Conservation (phyloP, 2,113 vertebrate species). For the Drymodes brunneopygia region DNA sequence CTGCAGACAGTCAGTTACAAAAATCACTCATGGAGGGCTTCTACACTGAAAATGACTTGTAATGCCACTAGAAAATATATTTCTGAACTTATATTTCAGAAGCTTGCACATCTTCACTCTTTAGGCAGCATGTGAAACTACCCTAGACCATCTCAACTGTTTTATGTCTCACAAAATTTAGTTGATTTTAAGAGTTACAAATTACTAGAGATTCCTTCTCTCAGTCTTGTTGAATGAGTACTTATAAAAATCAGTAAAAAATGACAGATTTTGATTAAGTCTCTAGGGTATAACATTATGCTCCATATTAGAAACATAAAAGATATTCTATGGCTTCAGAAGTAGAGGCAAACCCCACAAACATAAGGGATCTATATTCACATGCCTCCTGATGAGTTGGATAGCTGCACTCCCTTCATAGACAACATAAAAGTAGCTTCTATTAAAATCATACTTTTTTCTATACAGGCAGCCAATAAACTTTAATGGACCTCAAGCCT, state of each 20-base stretch:
- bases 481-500: not conserved
- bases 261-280: not conserved
- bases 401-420: not conserved
- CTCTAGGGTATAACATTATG: not conserved
- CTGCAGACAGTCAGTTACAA: not conserved
- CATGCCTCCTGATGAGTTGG: rapidly evolving
- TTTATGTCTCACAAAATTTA: not conserved
- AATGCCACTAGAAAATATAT: not conserved
- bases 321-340: not conserved
- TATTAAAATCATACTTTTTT: not conserved
- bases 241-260: not conserved
- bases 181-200: not conserved
- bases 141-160: not conserved
- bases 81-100: not conserved
- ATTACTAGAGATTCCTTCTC: not conserved
- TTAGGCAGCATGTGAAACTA: not conserved
- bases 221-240: not conserved
- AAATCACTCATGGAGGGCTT: not conserved
- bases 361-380: not conserved
- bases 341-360: not conserved
- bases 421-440: not conserved
- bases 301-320: not conserved
- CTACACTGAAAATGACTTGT: not conserved
- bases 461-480: not conserved
- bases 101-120: not conserved